These are phyloP conservation scores for Carcina quercana DNA, from an alignment of 2,888 invertebrate genomes.

Conservation along the genomic window DNA sequence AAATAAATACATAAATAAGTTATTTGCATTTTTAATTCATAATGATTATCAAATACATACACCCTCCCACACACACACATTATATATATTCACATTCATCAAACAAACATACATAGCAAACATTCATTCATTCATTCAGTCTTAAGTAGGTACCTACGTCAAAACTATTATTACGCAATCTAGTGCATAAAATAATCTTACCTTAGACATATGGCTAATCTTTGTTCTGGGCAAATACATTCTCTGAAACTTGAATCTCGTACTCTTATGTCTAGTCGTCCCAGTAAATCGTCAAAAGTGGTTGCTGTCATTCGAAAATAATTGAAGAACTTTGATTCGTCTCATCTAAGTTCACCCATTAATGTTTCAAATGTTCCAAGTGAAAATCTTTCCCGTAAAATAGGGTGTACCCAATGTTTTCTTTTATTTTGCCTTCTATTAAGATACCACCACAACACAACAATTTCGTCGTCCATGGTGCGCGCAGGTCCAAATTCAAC, in stretches of 20 bases:
- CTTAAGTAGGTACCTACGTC: too few species aligned
- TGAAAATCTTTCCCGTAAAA: constrained; percentile 22
- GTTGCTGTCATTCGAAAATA: constrained; percentile 19
- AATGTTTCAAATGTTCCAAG: constrained; percentile 22
- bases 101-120: too few species aligned
- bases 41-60: too few species aligned
- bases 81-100: too few species aligned
- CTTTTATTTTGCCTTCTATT: constrained; percentile 19
- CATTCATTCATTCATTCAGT: too few species aligned
- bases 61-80: too few species aligned
- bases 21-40: too few species aligned
- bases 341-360: constrained; percentile 21
- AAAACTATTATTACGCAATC: constrained; percentile 17
- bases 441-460: constrained; percentile 17
- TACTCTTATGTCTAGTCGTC: constrained; percentile 15
- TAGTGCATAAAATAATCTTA: constrained; percentile 16
- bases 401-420: constrained; percentile 14
- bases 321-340: constrained; percentile 20
- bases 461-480: constrained; percentile 17
- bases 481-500: constrained; percentile 18
- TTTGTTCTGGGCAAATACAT: constrained; percentile 21
- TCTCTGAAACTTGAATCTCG: constrained; percentile 23
- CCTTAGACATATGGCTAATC: constrained; percentile 21
- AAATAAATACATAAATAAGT: too few species aligned
- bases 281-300: constrained; percentile 19